Evolutionary conservation across 2,888 invertebrate genomes (phyloP).

Genomic region (Argyra leucocephala): DNA sequence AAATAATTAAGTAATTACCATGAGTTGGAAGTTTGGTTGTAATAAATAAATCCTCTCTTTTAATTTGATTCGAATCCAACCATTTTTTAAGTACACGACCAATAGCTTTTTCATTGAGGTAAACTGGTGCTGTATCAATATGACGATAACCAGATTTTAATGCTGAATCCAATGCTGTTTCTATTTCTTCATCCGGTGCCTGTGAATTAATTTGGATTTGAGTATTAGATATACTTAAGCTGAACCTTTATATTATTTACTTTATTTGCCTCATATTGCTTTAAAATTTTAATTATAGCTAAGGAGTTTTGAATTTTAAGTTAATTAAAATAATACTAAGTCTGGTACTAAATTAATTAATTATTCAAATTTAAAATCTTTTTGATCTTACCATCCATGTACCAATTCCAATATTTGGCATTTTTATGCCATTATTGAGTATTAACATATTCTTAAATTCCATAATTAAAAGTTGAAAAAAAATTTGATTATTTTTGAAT

Average conservation of each 20-base stretch:
- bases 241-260: too few relatives aligned
- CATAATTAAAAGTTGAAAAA: too few relatives aligned
- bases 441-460: conserved; percentile 27
- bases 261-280: too few relatives aligned
- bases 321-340: too few relatives aligned
- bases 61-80: conserved; percentile 56
- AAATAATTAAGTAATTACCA: conserved; percentile 40
- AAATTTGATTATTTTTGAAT: too few relatives aligned
- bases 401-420: conserved; percentile 67
- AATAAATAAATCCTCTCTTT: conserved; percentile 69
- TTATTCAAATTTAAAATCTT: too few relatives aligned
- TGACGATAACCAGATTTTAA: conserved; percentile 71
- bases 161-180: conserved; percentile 58
- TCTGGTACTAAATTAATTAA: too few relatives aligned
- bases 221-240: too few relatives aligned
- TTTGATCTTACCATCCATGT: conserved; percentile 61
- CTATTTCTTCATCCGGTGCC: conserved; percentile 59
- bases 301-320: too few relatives aligned
- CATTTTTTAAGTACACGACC: conserved; percentile 64
- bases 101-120: conserved; percentile 65
- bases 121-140: conserved; percentile 70
- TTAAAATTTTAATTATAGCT: too few relatives aligned
- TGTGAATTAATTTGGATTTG: conserved; percentile 39
- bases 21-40: conserved; percentile 68
- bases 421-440: conserved; percentile 49